Evolutionary conservation across 2,113 vertebrate species (phyloP).

Genomic region (Pseudonaja textilis): DNA sequence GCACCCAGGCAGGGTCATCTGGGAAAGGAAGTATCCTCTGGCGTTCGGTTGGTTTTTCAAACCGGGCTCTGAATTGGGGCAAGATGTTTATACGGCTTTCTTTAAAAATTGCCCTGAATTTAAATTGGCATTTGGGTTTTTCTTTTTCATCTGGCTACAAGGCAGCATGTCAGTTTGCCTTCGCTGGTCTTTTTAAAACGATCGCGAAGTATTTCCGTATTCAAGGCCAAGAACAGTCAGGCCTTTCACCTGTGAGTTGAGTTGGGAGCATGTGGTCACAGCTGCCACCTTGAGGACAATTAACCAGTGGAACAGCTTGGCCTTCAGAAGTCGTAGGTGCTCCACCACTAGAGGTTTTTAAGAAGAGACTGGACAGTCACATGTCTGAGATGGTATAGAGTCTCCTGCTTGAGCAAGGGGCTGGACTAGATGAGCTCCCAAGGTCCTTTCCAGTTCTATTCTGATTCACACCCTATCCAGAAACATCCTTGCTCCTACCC

Average conservation of each 20-base stretch:
- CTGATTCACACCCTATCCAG: neutral
- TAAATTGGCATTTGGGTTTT: neutral
- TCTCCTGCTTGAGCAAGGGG: no score
- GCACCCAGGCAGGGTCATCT: no score
- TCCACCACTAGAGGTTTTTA: no score
- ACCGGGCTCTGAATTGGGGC: neutral
- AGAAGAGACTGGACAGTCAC: no score
- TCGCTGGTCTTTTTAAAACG: neutral
- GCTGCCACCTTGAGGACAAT: neutral
- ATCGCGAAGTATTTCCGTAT: neutral
- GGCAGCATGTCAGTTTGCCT: neutral
- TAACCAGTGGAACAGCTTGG: no score
- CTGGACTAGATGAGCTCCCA: no score
- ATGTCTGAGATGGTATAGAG: no score
- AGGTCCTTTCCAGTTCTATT: no score
- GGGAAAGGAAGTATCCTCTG: neutral
- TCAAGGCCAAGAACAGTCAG: neutral
- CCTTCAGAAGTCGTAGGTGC: no score
- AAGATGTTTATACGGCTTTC: neutral
- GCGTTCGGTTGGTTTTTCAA: neutral
- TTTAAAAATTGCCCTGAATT: neutral
- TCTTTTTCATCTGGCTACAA: neutral
- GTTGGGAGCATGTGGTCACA: neutral
- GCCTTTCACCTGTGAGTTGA: neutral
- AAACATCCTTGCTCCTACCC: neutral